Evolutionary conservation across 2,113 vertebrate genomes (phyloP), one percentile per base, ranked within the genome.

Genomic region (Cyanoliseus patagonus): DNA sequence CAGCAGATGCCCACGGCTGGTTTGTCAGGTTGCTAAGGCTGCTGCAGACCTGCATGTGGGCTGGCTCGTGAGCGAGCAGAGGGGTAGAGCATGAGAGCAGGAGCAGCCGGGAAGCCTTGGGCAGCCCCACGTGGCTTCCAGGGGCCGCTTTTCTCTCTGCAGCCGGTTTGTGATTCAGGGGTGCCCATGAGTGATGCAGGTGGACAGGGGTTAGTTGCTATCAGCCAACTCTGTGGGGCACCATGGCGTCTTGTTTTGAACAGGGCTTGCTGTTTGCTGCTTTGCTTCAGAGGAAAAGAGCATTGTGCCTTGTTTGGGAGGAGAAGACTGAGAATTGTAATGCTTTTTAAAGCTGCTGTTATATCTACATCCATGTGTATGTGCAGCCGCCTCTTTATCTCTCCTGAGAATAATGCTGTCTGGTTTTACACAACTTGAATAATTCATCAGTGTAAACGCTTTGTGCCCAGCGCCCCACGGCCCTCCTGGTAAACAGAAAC

Each of bases 371-470:
- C 89, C 89, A 16, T 35, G 86, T 86, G 27, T 67, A 51, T 7
- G 92, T 92, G 83, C 86, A 74, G 59, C 86, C 8, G 3, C 69
- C 83, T 61, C 69, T 92, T 92, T 53, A 75, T 90, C 88, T 86
- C 68, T 3, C 76, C 31, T 5, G 83, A 86, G 86, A 83, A 86
- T 88, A 83, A 94, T 64, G 72, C 92, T 72, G 88, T 69, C 92
- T 95, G 23, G 33, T 31, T 85, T 57, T 70, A 81, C 79, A 86
- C 73, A 93, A 37, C 46, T 9, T 95, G 95, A 95, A 94, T 96
- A 93, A 96, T 93, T 96, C 86, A 95, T 94, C 6, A 7, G 39
- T 69, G 28, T 1, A 74, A 95, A 55, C 47, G 28, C 68, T 72
- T 30, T 1, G 75, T 64, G 90, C 83, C 91, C 61, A 2, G 64